Conservation (phyloP, 1,140 invertebrate species). For the Amphibalanus amphitrite region DNA sequence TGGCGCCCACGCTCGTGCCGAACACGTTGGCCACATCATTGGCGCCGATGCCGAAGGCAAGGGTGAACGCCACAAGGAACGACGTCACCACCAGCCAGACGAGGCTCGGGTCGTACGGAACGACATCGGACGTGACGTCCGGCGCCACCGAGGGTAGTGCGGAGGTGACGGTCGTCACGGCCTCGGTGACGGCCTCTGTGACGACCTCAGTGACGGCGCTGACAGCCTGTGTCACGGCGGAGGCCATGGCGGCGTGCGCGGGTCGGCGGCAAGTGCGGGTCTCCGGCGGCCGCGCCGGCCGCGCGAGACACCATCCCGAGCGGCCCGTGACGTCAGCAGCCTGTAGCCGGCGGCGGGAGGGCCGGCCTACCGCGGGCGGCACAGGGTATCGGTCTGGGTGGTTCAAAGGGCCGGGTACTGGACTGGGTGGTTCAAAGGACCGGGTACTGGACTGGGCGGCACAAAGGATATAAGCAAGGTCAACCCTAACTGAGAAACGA, state of each 20-base stretch:
- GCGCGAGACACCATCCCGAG: neutral
- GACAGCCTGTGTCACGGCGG: neutral
- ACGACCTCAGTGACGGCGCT: no score
- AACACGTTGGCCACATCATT: constrained; percentile 47
- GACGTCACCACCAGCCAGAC: constrained; percentile 76
- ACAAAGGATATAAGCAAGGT: no score
- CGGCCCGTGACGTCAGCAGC: neutral
- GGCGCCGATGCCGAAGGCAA: constrained; percentile 88
- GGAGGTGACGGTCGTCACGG: neutral
- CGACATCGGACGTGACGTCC: neutral
- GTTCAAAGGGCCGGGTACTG: no score
- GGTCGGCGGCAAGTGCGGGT: no score
- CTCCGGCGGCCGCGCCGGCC: no score
- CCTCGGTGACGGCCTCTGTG: neutral
- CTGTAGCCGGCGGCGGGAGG: no score
- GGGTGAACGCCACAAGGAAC: constrained; percentile 79
- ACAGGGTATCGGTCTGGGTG: no score
- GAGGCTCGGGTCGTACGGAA: constrained; percentile 15
- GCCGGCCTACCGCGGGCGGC: no score
- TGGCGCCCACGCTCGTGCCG: constrained; percentile 39
- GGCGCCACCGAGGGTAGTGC: neutral
- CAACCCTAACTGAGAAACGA: no score
- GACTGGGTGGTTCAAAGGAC: no score
- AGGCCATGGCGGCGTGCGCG: neutral
- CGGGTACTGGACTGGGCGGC: no score